A percentile compares a stretch with the other conserved stretches of the same genome.
Conservation (phyloP, 2,888 invertebrate species). For the Willowsia nigromaculata region DNA sequence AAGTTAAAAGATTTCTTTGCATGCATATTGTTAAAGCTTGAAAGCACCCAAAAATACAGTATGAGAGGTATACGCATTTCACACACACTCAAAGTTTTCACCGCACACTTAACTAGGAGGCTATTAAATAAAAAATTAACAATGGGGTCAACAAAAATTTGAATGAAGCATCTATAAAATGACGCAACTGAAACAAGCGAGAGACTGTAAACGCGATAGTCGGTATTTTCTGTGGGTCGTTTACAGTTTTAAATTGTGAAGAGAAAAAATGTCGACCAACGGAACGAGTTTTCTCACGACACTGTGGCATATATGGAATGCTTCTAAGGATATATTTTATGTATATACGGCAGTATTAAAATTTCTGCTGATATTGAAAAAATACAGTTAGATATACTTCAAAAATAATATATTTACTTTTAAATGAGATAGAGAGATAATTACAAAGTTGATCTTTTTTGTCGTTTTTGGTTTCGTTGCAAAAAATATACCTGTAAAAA, state of each 20-base stretch:
- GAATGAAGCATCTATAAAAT: slow-evolving; percentile 49
- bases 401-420: slow-evolving; percentile 32
- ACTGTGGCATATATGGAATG: slow-evolving; percentile 60
- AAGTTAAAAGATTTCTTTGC: not conserved
- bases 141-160: not conserved
- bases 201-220: slow-evolving; percentile 67
- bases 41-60: slow-evolving; percentile 14
- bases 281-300: slow-evolving; percentile 65
- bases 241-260: slow-evolving; percentile 63
- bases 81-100: slow-evolving; percentile 34
- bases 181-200: slow-evolving; percentile 67
- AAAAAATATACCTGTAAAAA: slow-evolving; percentile 77
- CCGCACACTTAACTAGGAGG: slow-evolving; percentile 4
- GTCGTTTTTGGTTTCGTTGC: slow-evolving; percentile 22
- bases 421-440: not conserved
- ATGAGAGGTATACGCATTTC: not conserved
- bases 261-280: slow-evolving; percentile 70
- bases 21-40: slow-evolving; percentile 23
- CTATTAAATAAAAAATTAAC: not conserved
- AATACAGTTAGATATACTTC: slow-evolving; percentile 1
- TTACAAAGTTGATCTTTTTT: not conserved
- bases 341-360: slow-evolving; percentile 18
- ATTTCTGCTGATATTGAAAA: slow-evolving; percentile 59
- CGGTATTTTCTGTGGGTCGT: slow-evolving; percentile 27
- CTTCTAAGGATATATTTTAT: not conserved